phyloP scores from a whole-genome alignment of 2,888 invertebrate genomes.

The Blastobasis lacticolella region DNA sequence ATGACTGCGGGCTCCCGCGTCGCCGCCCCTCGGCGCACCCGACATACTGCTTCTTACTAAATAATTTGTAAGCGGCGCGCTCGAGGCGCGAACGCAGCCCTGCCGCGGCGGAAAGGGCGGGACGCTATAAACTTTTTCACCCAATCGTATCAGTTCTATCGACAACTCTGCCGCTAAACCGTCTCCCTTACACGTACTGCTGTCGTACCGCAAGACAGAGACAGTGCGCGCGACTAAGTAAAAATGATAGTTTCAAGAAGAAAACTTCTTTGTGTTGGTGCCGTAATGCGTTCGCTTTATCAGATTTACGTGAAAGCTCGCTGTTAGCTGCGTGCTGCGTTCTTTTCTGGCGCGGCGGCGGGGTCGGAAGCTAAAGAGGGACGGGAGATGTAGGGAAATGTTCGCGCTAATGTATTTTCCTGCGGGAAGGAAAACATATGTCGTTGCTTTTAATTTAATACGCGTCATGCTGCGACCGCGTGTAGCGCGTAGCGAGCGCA shows the following conservation, averaged over 20 bases:
- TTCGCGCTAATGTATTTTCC: constrained; percentile 71
- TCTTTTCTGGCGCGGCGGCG: constrained; percentile 26
- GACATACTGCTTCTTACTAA: constrained; percentile 68
- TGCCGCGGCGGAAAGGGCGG: constrained; percentile 53
- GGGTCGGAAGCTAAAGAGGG: constrained; percentile 30
- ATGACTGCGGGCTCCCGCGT: constrained; percentile 73
- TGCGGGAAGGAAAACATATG: constrained; percentile 74
- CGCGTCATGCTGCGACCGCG: constrained; percentile 64
- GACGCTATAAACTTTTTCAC: constrained; percentile 53
- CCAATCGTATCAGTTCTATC: constrained; percentile 45
- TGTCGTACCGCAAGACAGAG: constrained; percentile 20
- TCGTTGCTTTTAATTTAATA: constrained; percentile 73
- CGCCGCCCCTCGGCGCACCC: constrained; percentile 64
- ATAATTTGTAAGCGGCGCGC: constrained; percentile 44
- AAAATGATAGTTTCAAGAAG: constrained; percentile 38
- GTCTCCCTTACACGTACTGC: constrained; percentile 19
- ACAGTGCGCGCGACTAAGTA: constrained; percentile 18
- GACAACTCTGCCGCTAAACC: constrained; percentile 18
- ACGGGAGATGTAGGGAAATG: constrained; percentile 53
- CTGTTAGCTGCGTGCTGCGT: constrained; percentile 50
- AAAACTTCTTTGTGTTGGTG: constrained; percentile 67
- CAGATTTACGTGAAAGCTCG: constrained; percentile 73
- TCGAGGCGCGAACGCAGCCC: constrained; percentile 61
- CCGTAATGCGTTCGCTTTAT: constrained; percentile 69
- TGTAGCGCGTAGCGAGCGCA: constrained; percentile 43